Evolutionary conservation across 2,888 invertebrate genomes (phyloP).

Genomic region (Cephus spinipes): DNA sequence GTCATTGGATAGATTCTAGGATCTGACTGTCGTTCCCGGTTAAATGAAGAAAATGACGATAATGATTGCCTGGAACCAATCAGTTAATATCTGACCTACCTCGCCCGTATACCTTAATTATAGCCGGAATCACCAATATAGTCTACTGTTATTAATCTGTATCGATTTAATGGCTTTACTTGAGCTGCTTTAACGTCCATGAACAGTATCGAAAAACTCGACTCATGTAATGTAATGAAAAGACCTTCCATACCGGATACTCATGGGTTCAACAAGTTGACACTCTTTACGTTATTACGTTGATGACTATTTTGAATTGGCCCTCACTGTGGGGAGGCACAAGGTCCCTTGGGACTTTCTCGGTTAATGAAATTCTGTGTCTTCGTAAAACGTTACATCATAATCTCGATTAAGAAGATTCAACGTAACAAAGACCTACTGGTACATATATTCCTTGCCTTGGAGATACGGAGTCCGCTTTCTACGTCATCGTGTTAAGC

Average conservation of each 20-base stretch:
- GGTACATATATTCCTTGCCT: neutral
- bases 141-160: neutral
- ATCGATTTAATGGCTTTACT: neutral
- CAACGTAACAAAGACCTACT: neutral
- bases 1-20: constrained; percentile 33
- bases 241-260: neutral
- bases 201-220: neutral
- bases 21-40: constrained; percentile 3
- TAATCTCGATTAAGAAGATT: neutral
- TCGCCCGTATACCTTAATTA: neutral
- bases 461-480: neutral
- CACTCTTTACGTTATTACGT: neutral
- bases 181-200: neutral
- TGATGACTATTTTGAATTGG: neutral
- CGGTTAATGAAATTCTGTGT: neutral
- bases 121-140: neutral
- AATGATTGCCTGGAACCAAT: constrained; percentile 16
- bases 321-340: neutral
- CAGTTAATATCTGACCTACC: neutral
- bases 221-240: neutral
- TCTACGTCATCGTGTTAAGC: neutral
- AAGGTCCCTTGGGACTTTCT: neutral
- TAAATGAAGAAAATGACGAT: constrained; percentile 11
- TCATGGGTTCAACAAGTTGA: neutral
- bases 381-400: neutral